Percentiles rank a stretch among this genome's conserved stretches.
phyloP scores from a whole-genome alignment of 2,888 invertebrate genomes.

The Apotomis turbidana region DNA sequence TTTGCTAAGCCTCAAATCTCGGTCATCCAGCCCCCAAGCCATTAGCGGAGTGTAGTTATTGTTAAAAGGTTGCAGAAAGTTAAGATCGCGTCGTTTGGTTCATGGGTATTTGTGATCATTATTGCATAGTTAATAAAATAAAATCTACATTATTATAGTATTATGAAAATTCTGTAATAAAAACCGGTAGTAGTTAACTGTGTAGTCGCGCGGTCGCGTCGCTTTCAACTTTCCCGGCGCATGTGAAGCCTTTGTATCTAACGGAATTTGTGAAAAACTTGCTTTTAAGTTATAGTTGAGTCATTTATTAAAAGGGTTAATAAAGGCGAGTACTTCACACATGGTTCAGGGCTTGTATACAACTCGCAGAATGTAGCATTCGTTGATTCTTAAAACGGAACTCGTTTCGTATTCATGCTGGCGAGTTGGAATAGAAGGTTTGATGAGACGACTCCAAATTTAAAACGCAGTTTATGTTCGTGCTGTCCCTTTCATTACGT shows the following conservation, averaged over 20 bases:
- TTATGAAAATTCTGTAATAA: conserved; percentile 65
- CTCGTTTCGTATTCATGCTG: too few relatives aligned
- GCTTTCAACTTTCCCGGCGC: conserved; percentile 26
- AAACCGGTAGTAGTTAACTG: conserved; percentile 62
- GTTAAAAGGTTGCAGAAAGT: conserved; percentile 69
- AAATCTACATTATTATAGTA: conserved; percentile 73
- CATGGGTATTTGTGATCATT: conserved; percentile 81
- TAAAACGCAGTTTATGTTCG: too few relatives aligned
- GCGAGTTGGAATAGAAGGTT: too few relatives aligned
- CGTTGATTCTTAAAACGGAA: neutral
- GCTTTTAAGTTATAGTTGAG: neutral
- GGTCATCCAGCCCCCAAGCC: conserved; percentile 11
- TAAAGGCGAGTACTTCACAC: neutral
- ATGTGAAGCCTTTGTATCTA: conserved; percentile 14
- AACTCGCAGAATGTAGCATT: neutral
- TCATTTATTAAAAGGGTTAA: neutral
- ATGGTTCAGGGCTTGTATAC: neutral
- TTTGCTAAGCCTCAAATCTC: neutral
- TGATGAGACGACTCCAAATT: too few relatives aligned
- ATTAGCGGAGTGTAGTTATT: conserved; percentile 64
- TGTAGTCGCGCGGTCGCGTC: conserved; percentile 49
- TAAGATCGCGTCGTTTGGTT: conserved; percentile 76
- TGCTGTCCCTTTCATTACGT: too few relatives aligned
- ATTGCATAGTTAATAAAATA: conserved; percentile 77
- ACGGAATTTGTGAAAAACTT: neutral